Evolutionary conservation across 2,888 invertebrate species (phyloP), one percentile per base, ranked within the genome.

Genomic region (Protophormia terraenovae): DNA sequence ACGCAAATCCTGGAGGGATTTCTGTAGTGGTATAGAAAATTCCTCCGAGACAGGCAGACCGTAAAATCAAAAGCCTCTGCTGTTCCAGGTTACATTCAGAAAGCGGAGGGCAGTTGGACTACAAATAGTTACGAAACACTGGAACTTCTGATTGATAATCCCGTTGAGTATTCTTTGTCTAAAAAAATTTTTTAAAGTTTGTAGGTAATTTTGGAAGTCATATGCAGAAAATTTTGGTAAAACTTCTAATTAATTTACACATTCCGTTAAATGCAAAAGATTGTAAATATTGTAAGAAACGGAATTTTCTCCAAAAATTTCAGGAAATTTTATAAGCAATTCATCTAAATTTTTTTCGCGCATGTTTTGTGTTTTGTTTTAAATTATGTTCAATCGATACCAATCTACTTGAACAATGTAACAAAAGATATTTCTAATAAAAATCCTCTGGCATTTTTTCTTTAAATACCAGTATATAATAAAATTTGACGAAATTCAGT

Each of bases 131-230:
- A n/a, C n/a, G n/a, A n/a, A n/a, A n/a, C n/a, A n/a, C n/a, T n/a
- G n/a, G n/a, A n/a, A n/a, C n/a, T n/a, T n/a, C n/a, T n/a, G n/a
- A 27, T 58, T n/a, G 27, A 66, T 14, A 45, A 66, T 45, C n/a
- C n/a, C 45, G 19, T 12, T 41, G 4, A 67, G 77, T n/a, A n/a
- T n/a, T n/a, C n/a, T n/a, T 16, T 58, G 32, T 8, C 38, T 53
- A 29, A 67, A 58, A 77, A 72, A 35, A 55, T 62, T 84, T 75
- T 86, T 81, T 12, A 79, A 10, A n/a, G 76, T 22, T 75, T 86
- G 86, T 32, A 84, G 32, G 19, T 78, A 47, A 62, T 86, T 86
- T 83, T 76, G 76, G 66, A 81, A 81, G 10, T 32, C 24, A 64
- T 84, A 81, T 45, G 84, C 64, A 5, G 82, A 75, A 41, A 78